Percentiles rank a stretch among this genome's conserved stretches.
Conservation (phyloP, 2,888 invertebrate species). For the Dynastes maya region DNA sequence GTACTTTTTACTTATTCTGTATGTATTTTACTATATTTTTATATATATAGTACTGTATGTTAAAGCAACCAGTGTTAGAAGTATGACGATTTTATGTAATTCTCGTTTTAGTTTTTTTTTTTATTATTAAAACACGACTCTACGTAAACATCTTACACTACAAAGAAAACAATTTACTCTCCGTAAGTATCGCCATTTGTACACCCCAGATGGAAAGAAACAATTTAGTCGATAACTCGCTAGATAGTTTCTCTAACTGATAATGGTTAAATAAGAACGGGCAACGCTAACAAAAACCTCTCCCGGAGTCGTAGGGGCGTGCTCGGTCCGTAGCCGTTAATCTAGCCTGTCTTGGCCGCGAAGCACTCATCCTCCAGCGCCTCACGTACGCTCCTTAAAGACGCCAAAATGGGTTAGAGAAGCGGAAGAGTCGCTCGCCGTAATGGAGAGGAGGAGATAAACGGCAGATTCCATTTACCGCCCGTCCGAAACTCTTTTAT, state of each 20-base stretch:
- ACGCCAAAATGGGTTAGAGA: constrained; percentile 66
- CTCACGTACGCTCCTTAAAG: constrained; percentile 59
- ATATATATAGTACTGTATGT: too few relatives aligned
- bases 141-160: not conserved
- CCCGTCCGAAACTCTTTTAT: constrained; percentile 69
- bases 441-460: constrained; percentile 66
- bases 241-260: constrained; percentile 40
- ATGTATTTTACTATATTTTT: too few relatives aligned
- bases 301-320: constrained; percentile 21
- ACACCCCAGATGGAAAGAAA: constrained; percentile 17
- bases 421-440: constrained; percentile 62
- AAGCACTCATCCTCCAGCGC: not conserved
- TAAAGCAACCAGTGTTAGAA: too few relatives aligned
- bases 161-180: constrained; percentile 1
- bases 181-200: too few relatives aligned
- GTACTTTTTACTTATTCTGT: too few relatives aligned
- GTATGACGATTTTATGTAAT: too few relatives aligned
- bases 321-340: constrained; percentile 25
- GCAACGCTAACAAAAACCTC: constrained; percentile 24
- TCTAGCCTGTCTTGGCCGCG: constrained; percentile 41
- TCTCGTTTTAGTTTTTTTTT: too few relatives aligned
- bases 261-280: constrained; percentile 39
- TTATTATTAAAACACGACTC: too few relatives aligned
- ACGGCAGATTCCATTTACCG: constrained; percentile 69
- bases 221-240: constrained; percentile 40